A percentile compares a stretch with the other conserved stretches of the same genome.
These are phyloP conservation scores for Nymphalis polychloros DNA, from an alignment of 2,888 invertebrate species.

Conservation along the genomic window DNA sequence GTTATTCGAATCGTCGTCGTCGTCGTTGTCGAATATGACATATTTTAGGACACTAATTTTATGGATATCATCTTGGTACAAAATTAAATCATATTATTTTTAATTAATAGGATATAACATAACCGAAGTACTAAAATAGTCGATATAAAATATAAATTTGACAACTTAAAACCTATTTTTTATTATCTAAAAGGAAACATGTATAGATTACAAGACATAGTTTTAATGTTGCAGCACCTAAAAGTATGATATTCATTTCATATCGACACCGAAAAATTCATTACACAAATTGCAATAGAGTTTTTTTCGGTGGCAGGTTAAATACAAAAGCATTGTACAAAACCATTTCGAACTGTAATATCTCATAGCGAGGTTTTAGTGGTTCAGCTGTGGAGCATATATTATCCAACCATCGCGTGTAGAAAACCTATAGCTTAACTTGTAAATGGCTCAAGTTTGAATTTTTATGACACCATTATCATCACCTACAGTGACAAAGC, in stretches of 20 bases:
- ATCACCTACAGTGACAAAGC: slow-evolving; percentile 38
- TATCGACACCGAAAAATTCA: slow-evolving; percentile 17
- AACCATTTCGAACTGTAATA: slow-evolving; percentile 27
- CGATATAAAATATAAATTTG: too few relatives aligned
- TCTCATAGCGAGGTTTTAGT: slow-evolving; percentile 29
- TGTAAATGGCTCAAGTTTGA: slow-evolving; percentile 43
- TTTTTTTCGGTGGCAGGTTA: slow-evolving; percentile 18
- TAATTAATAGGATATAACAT: too few relatives aligned
- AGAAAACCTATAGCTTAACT: slow-evolving; percentile 38
- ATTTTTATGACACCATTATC: slow-evolving; percentile 44
- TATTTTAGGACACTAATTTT: too few relatives aligned
- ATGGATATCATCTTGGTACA: too few relatives aligned
- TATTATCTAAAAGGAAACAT: too few relatives aligned
- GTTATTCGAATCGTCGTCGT: too few relatives aligned
- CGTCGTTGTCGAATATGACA: too few relatives aligned
- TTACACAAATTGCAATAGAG: slow-evolving; percentile 25
- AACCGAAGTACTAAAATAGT: too few relatives aligned
- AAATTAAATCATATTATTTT: too few relatives aligned
- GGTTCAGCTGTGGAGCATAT: slow-evolving; percentile 33
- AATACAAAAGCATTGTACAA: slow-evolving; percentile 29
- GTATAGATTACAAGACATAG: too few relatives aligned
- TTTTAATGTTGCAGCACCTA: too few relatives aligned
- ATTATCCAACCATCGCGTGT: slow-evolving; percentile 42
- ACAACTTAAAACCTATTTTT: too few relatives aligned
- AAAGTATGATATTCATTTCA: background rate